These are phyloP conservation scores for Melanaphis sacchari DNA, from an alignment of 1,140 invertebrate species.

Conservation along the genomic window DNA sequence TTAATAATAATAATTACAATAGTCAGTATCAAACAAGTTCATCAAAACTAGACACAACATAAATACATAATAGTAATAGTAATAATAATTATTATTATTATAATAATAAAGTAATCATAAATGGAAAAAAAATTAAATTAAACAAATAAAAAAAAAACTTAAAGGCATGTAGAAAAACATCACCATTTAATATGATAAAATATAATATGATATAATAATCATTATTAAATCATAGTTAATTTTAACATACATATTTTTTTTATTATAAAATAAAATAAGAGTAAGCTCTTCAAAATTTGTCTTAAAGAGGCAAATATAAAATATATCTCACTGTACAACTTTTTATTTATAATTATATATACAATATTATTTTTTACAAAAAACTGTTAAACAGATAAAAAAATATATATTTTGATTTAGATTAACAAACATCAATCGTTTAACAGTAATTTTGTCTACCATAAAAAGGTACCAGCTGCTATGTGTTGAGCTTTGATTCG, in stretches of 20 bases:
- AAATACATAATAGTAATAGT: neutral
- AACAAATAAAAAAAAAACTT: neutral
- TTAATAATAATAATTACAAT: constrained; percentile 47
- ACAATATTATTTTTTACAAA: constrained; percentile 9
- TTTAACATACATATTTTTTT: neutral
- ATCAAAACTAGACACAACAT: constrained; percentile 23
- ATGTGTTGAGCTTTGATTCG: constrained; percentile 82
- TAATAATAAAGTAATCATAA: too few species aligned
- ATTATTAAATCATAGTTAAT: constrained; percentile 8
- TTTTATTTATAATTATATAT: constrained; percentile 28
- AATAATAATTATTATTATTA: neutral
- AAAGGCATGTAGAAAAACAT: constrained; percentile 42
- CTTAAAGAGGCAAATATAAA: constrained; percentile 24
- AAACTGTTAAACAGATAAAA: constrained; percentile 28
- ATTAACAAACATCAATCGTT: neutral
- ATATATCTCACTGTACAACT: neutral
- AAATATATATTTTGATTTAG: constrained; percentile 10
- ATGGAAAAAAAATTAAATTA: constrained; percentile 17
- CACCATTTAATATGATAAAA: too few species aligned
- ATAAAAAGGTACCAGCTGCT: constrained; percentile 77
- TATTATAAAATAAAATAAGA: constrained; percentile 46
- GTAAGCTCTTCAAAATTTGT: constrained; percentile 7
- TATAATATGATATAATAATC: constrained; percentile 22
- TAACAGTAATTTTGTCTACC: constrained; percentile 11
- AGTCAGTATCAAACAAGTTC: constrained; percentile 20